phyloP scores from a whole-genome alignment of 1,140 invertebrate genomes.

The Neuroterus valhalla region DNA sequence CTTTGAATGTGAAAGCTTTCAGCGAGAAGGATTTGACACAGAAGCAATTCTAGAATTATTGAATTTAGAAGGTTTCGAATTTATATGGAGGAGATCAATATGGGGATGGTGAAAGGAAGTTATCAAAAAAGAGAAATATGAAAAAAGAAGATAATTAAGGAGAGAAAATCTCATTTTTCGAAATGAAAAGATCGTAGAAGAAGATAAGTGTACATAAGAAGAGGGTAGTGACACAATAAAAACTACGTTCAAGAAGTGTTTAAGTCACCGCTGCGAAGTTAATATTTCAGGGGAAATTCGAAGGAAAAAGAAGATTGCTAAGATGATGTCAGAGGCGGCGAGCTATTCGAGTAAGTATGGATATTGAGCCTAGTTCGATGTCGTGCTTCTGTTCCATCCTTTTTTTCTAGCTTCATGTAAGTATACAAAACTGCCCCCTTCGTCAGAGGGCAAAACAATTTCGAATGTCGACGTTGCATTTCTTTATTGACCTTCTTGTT shows the following conservation, averaged over 20 bases:
- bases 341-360: slow-evolving; percentile 19
- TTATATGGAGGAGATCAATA: background rate
- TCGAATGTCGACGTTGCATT: slow-evolving; percentile 24
- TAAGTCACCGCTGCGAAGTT: slow-evolving; percentile 4
- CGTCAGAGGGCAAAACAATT: background rate
- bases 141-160: background rate
- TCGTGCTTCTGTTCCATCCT: slow-evolving; percentile 24
- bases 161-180: slow-evolving; percentile 20
- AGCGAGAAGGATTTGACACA: background rate
- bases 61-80: slow-evolving; percentile 2
- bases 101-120: background rate
- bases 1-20: background rate
- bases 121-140: background rate
- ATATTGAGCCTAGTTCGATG: slow-evolving; percentile 28
- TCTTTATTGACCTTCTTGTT: slow-evolving; percentile 23
- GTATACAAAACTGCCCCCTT: slow-evolving; percentile 18
- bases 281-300: slow-evolving; percentile 8
- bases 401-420: slow-evolving; percentile 15
- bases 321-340: slow-evolving; percentile 14
- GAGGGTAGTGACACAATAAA: slow-evolving; percentile 22
- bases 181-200: background rate
- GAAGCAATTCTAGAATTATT: background rate
- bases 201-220: slow-evolving; percentile 6
- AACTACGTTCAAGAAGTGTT: slow-evolving; percentile 33
- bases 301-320: slow-evolving; percentile 23